A percentile compares a stretch with the other conserved stretches of the same genome.
Conservation (phyloP, 2,113 vertebrate species). For the Odontesthes bonariensis region DNA sequence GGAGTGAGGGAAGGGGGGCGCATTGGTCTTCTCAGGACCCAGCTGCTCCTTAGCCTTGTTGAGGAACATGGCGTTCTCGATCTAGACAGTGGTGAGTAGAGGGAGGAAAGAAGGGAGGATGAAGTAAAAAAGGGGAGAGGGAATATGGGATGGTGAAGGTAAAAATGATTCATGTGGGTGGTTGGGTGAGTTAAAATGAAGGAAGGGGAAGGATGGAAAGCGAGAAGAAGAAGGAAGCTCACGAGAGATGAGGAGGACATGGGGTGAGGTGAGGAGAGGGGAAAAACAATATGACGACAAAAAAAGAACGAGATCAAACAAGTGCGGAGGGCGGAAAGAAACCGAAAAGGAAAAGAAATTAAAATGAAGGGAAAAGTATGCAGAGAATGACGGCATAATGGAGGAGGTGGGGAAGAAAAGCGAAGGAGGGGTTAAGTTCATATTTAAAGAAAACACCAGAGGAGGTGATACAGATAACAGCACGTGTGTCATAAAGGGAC, state of each 20-base stretch:
- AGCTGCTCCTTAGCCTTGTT: conserved; percentile 98
- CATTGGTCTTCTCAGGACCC: conserved; percentile 87
- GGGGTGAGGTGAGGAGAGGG: background rate
- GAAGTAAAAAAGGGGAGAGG: conserved; percentile 26
- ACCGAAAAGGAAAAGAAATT: background rate
- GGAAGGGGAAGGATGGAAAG: background rate
- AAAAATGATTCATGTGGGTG: background rate
- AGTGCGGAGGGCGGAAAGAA: background rate
- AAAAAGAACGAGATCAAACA: background rate
- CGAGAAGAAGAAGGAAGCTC: background rate
- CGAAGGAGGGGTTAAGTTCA: background rate
- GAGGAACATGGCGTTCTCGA: conserved; percentile 98
- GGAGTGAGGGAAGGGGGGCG: conserved; percentile 63
- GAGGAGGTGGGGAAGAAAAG: background rate
- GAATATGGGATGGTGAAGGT: conserved; percentile 12
- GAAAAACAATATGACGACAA: background rate
- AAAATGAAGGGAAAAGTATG: background rate
- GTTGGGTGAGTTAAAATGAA: background rate
- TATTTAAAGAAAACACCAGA: rapidly evolving
- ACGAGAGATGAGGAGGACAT: background rate
- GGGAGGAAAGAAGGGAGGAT: conserved; percentile 22
- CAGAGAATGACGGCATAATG: background rate
- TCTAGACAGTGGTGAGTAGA: conserved; percentile 77
- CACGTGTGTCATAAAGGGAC: background rate
- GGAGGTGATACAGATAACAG: background rate